phyloP scores from a whole-genome alignment of 2,797 vertebrate genomes.

The Rhynchotus rufescens region DNA sequence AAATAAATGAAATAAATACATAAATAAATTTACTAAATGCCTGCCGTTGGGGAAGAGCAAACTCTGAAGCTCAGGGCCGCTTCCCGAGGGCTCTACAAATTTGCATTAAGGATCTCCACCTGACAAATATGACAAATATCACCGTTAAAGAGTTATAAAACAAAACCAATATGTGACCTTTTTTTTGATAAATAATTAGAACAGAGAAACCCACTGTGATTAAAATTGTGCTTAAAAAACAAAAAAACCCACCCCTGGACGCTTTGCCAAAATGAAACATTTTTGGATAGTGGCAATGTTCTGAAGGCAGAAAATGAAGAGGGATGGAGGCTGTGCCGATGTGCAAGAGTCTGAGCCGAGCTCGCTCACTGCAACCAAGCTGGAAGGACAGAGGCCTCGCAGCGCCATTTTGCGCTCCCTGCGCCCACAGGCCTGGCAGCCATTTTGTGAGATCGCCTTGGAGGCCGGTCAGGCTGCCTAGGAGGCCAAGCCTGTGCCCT shows the following conservation, averaged over 20 bases:
- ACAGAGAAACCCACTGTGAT: not conserved
- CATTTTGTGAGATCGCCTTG: too few relatives aligned
- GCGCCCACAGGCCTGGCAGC: too few relatives aligned
- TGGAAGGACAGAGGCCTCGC: not conserved
- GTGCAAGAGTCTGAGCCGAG: not conserved
- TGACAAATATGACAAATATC: not conserved
- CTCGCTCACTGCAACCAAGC: not conserved
- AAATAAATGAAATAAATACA: not conserved
- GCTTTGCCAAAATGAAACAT: not conserved
- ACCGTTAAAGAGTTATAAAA: not conserved
- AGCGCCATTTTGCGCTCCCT: too few relatives aligned
- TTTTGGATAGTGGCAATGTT: not conserved
- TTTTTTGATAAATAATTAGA: conserved; percentile 30
- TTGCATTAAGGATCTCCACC: not conserved
- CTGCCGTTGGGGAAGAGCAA: not conserved
- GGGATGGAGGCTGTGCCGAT: not conserved
- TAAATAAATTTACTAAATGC: not conserved
- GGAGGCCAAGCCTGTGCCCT: too few relatives aligned
- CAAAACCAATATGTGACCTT: not conserved
- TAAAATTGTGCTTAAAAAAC: conserved; percentile 7
- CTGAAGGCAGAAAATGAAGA: not conserved
- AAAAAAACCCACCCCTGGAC: not conserved
- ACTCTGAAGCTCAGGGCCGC: not conserved
- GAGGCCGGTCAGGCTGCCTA: too few relatives aligned
- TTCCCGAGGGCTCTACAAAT: not conserved